Evolutionary conservation across 2,888 invertebrate species (phyloP), one percentile per base, ranked within the genome.

Genomic region (Netelia fuscicornis): DNA sequence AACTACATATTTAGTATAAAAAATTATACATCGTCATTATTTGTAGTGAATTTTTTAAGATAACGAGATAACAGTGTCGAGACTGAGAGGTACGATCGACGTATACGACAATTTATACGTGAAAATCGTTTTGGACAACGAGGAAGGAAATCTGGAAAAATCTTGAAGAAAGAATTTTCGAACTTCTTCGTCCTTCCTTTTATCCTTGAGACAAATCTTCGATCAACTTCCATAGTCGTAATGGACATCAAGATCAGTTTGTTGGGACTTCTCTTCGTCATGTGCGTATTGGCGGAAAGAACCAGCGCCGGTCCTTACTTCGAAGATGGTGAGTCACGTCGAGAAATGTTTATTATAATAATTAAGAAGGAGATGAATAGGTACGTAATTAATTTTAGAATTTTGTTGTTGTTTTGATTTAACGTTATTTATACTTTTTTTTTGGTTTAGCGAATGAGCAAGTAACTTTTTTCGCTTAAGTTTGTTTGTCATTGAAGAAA

Each of bases 281-380:
- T 89, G 30, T 87, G 91, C 71, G 71, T 93, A 71, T 88, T 88
- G 76, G 89, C 79, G 42, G 89, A 89, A 64, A 88, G 86, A 80
- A 88, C 89, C 79, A 87, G 86, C 42, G 92, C 90, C 58, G 90
- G 87, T 79, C 91, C 92, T 1, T 93, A 92, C 83, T 90, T 92
- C 86, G 93, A 93, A 58, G 92, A 93, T 5, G 93, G 92, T 93
- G 87, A 93, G 92, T 91, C 37, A 30, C 30, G 13, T 56, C 56
- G 23, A 25, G 11, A 52, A 70, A 52, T 11, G n/a, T 25, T 1
- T 17, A 17, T 17, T 17, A 17, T 17, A 30, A 30, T 5, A 30
- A 5, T 30, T 30, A 30, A 30, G 30, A 30, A 5, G 5, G 3
- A 30, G 5, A 30, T 30, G 30, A 5, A 17, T 30, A 17, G 10